Conservation (phyloP, 2,888 invertebrate genomes). For the Eupithecia exiguata region DNA sequence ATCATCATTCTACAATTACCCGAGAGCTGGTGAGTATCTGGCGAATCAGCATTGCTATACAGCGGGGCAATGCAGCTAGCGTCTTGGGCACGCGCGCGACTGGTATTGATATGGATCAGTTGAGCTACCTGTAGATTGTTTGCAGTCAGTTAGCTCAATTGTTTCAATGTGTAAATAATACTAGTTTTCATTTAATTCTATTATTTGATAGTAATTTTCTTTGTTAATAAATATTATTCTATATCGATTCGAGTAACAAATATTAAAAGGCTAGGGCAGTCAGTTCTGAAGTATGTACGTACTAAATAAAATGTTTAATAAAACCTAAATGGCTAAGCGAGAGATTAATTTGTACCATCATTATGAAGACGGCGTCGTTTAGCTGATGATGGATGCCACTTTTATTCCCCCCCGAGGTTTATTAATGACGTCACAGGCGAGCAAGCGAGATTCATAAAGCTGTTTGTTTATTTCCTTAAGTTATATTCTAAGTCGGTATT, state of each 20-base stretch:
- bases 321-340: neutral
- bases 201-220: too few relatives aligned
- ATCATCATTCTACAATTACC: too few relatives aligned
- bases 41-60: too few relatives aligned
- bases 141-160: too few relatives aligned
- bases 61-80: too few relatives aligned
- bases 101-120: too few relatives aligned
- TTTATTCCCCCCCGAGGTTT: slow-evolving; percentile 2
- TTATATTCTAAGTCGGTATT: neutral
- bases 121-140: too few relatives aligned
- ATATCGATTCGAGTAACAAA: neutral
- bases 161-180: too few relatives aligned
- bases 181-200: too few relatives aligned
- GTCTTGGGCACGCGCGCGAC: too few relatives aligned
- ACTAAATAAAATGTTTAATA: neutral
- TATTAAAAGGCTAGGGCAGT: neutral
- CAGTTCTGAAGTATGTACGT: neutral
- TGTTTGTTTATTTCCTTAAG: neutral
- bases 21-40: too few relatives aligned
- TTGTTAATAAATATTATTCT: too few relatives aligned
- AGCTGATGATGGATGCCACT: slow-evolving; percentile 5
- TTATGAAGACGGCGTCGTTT: slow-evolving; percentile 11
- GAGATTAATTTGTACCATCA: slow-evolving; percentile 7
- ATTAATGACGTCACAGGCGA: slow-evolving; percentile 1
- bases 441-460: neutral